These are phyloP conservation scores for Cremastobaeus sp. DNA, from an alignment of 2,888 invertebrate species.

Conservation along the genomic window DNA sequence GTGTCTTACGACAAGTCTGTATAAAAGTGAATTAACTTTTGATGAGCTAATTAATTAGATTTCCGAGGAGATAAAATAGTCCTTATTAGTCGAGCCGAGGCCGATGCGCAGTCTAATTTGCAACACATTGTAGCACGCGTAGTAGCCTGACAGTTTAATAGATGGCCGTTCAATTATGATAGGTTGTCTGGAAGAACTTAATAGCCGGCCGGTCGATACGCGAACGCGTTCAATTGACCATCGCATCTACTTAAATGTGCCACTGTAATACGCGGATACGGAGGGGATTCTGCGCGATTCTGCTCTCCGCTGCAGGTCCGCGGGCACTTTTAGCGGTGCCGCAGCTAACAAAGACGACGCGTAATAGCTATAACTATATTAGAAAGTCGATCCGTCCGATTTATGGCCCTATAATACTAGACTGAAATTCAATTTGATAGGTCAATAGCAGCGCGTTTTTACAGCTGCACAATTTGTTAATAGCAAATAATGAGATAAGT, in stretches of 20 bases:
- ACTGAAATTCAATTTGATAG: slow-evolving; percentile 23
- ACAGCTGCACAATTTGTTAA: slow-evolving; percentile 16
- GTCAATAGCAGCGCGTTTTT: slow-evolving; percentile 11
- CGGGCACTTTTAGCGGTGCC: slow-evolving; percentile 30
- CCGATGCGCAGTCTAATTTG: slow-evolving; percentile 38
- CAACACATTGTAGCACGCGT: slow-evolving; percentile 33
- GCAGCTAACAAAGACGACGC: slow-evolving; percentile 27
- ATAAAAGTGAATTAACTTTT: slow-evolving; percentile 15
- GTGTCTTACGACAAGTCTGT: not conserved
- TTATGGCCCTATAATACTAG: slow-evolving; percentile 18
- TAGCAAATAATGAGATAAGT: slow-evolving; percentile 12
- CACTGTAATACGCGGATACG: slow-evolving; percentile 38
- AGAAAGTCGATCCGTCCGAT: slow-evolving; percentile 29
- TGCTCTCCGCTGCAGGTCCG: too few relatives aligned
- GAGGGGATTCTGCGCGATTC: slow-evolving; percentile 24
- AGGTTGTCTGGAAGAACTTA: slow-evolving; percentile 52
- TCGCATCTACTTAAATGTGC: slow-evolving; percentile 41
- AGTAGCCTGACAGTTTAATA: slow-evolving; percentile 50
- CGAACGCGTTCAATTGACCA: slow-evolving; percentile 48
- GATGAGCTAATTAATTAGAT: slow-evolving; percentile 35
- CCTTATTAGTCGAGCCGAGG: slow-evolving; percentile 10
- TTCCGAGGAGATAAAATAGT: slow-evolving; percentile 25
- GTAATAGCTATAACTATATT: slow-evolving; percentile 21
- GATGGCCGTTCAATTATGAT: slow-evolving; percentile 48
- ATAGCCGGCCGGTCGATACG: slow-evolving; percentile 31